phyloP scores from a whole-genome alignment of 2,888 invertebrate genomes.

The Troides helena region DNA sequence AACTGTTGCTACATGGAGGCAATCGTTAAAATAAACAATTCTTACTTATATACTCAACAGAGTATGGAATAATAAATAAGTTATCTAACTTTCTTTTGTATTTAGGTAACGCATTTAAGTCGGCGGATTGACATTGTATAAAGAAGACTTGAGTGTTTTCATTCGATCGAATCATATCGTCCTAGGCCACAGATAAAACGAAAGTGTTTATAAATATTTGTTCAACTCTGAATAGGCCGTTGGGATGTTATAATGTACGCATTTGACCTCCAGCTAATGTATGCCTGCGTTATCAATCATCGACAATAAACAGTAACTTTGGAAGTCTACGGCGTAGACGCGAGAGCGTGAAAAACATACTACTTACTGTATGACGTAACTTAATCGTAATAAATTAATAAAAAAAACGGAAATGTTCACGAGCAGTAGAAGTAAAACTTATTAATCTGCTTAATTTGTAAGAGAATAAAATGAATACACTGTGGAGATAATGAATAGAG shows the following conservation, averaged over 20 bases:
- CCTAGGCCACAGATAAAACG: background rate
- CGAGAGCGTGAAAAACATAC: background rate
- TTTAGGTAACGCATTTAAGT: too few relatives aligned
- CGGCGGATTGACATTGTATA: background rate
- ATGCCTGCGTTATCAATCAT: constrained; percentile 24
- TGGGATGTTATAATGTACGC: constrained; percentile 12
- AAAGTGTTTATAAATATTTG: constrained; percentile 23
- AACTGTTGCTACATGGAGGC: background rate
- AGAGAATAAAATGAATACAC: too few relatives aligned
- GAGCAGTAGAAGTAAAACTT: too few relatives aligned
- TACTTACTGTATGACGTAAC: background rate
- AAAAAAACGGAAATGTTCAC: too few relatives aligned
- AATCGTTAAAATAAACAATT: background rate
- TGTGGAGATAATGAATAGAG: too few relatives aligned
- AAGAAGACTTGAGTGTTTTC: background rate
- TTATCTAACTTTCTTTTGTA: too few relatives aligned
- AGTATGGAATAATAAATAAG: background rate
- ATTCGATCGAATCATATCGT: background rate
- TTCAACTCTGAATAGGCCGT: constrained; percentile 6
- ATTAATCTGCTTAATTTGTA: too few relatives aligned
- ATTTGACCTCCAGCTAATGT: constrained; percentile 19
- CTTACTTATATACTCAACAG: background rate
- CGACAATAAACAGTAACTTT: constrained; percentile 15
- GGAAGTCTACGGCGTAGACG: constrained; percentile 5
- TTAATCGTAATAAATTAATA: background rate